Evolutionary conservation across 2,113 vertebrate species (phyloP).

Genomic region (Dissostichus mawsoni): DNA sequence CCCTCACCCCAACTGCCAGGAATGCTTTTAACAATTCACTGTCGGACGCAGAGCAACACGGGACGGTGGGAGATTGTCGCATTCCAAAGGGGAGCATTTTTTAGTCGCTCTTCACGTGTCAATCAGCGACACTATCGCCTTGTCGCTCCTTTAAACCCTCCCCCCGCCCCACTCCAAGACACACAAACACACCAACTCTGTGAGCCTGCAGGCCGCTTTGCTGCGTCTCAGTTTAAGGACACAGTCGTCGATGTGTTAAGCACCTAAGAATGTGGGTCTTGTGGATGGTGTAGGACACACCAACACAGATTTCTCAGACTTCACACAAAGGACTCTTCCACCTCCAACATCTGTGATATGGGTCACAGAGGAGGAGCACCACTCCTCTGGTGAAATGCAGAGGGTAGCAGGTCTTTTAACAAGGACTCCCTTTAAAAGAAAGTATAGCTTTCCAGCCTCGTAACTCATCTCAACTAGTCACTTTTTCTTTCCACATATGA

Average conservation of each 20-base stretch:
- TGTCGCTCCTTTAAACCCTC: conserved; percentile 61
- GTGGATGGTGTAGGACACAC: conserved; percentile 65
- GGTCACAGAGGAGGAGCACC: conserved; percentile 69
- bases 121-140: conserved; percentile 84
- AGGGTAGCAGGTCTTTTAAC: conserved; percentile 66
- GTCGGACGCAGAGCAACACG: conserved; percentile 72
- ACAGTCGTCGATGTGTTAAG: conserved; percentile 78
- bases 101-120: conserved; percentile 83
- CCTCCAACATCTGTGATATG: conserved; percentile 73
- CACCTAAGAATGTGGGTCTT: conserved; percentile 74
- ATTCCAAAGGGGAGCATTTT: conserved; percentile 81
- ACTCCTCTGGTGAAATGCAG: conserved; percentile 26
- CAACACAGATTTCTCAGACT: conserved; percentile 69
- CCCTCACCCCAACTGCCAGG: conserved; percentile 73
- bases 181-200: conserved; percentile 64
- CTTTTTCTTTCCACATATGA: conserved; percentile 47
- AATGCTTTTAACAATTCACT: conserved; percentile 84
- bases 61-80: conserved; percentile 79
- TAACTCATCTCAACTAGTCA: conserved; percentile 45
- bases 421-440: conserved; percentile 31
- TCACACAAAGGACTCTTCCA: conserved; percentile 68
- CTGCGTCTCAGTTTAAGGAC: conserved; percentile 71
- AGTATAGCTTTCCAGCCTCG: conserved; percentile 51
- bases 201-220: conserved; percentile 41
- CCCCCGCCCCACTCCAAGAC: conserved; percentile 36